Percentiles rank a stretch among this genome's conserved stretches.
Evolutionary conservation across 2,797 vertebrate genomes (phyloP).

Genomic region (Enteromius fasciolatus): DNA sequence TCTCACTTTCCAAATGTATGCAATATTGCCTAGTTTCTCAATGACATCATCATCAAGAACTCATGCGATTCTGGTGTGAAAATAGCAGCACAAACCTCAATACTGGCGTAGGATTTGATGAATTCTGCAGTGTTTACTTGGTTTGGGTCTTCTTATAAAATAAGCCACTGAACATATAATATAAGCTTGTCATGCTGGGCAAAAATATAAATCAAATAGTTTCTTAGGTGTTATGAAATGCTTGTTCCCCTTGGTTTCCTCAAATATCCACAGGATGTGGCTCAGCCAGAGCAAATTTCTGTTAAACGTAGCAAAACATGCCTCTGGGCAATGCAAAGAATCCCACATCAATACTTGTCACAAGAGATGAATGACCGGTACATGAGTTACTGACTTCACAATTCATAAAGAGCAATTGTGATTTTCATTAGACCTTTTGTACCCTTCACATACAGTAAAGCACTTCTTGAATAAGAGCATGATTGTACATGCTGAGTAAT

Average conservation of each 20-base stretch:
- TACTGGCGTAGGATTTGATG: not conserved
- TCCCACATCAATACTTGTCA: constrained; percentile 40
- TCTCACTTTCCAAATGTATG: not conserved
- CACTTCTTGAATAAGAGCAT: not conserved
- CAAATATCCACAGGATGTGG: constrained; percentile 41
- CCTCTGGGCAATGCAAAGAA: constrained; percentile 6
- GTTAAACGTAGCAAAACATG: constrained; percentile 17
- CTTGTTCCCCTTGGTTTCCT: constrained; percentile 1
- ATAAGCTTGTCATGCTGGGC: not conserved
- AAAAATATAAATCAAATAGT: not conserved
- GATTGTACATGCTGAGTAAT: not conserved
- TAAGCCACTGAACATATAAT: not conserved
- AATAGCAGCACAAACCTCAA: not conserved
- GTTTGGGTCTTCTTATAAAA: not conserved
- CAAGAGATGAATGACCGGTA: constrained; percentile 24
- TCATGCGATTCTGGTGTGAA: not conserved
- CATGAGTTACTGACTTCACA: constrained; percentile 6
- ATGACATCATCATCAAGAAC: not conserved
- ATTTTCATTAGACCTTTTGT: constrained; percentile 11
- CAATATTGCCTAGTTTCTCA: not conserved
- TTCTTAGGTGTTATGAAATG: not conserved
- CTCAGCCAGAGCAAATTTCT: constrained; percentile 17
- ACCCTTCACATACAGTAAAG: not conserved
- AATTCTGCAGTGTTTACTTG: not conserved
- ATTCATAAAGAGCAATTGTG: constrained; percentile 8